Evolutionary conservation across 2,888 invertebrate genomes (phyloP), one percentile per base, ranked within the genome.

Genomic region (Trissolcus japonicus): DNA sequence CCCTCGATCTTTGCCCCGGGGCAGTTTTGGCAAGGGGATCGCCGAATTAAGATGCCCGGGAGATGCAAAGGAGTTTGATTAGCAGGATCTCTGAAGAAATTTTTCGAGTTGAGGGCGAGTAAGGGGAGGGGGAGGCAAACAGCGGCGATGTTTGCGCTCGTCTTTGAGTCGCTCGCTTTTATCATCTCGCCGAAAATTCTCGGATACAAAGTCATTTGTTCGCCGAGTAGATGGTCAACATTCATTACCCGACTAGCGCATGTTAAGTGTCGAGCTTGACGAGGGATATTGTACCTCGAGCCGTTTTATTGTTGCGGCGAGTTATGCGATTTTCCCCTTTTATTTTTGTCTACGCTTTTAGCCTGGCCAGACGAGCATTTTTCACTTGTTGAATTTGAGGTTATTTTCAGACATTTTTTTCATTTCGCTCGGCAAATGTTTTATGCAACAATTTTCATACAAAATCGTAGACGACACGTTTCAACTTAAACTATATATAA

Each of bases 151-250:
- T 40, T 11, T 55, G 61, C 40, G 16, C 29, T n/a, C 50, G 56
- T 74, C 66, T 61, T 61, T 56, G 56, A 40, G 11, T 63, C 54
- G 4, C 13, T 17, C 53, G 40, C 63, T 51, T 29, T 51, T 54
- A 59, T 74, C 25, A 41, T 51, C 25, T 25, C 25, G 53, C 13
- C 29, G 29, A 54, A 67, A 56, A 50, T 65, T 53, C 51, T 41
- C 16, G 59, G 67, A 17, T 61, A 17, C 29, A 56, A 68, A 54
- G 67, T 75, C 62, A 63, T 63, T 62, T 61, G 62, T 29, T 11
- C 7, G 40, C 25, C 54, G 56, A 68, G 68, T 63, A 54, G 75
- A 68, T 25, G 74, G 74, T 74, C 74, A 67, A 67, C 74, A 74
- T 68, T 74, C 74, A 68, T 74, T 74, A 67, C 46, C 61, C 35